Percentiles rank a stretch among this genome's conserved stretches.
These are phyloP conservation scores for Cervus canadensis DNA, from an alignment of 2,113 vertebrate genomes.

Conservation along the genomic window DNA sequence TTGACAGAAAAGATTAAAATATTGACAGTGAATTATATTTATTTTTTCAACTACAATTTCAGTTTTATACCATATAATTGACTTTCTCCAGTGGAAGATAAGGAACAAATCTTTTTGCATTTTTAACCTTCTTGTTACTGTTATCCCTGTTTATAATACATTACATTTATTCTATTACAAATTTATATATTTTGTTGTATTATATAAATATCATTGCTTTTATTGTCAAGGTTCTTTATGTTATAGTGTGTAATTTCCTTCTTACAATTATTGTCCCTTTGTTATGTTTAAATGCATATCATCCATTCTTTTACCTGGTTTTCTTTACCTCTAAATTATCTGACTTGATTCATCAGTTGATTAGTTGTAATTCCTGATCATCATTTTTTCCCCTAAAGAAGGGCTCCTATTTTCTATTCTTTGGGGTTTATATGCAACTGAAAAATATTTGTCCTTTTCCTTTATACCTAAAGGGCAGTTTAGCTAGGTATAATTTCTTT, in stretches of 20 bases:
- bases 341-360: background rate
- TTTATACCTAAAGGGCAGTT: background rate
- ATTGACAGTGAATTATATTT: background rate
- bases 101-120: background rate
- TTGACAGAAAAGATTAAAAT: background rate
- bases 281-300: background rate
- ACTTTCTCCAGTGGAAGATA: background rate
- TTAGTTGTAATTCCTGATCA: background rate
- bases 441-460: background rate
- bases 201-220: background rate
- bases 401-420: background rate
- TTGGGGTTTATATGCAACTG: background rate
- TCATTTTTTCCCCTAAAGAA: background rate
- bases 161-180: background rate
- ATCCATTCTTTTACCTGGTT: background rate
- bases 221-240: background rate
- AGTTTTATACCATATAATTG: background rate
- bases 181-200: conserved; percentile 7
- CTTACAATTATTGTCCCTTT: background rate
- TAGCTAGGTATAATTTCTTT: background rate
- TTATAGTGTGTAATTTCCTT: background rate
- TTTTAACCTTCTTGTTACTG: background rate
- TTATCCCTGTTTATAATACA: background rate
- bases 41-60: background rate
- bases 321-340: background rate